Evolutionary conservation across 2,888 invertebrate genomes (phyloP).

Genomic region (Aproaerema taeniolella): DNA sequence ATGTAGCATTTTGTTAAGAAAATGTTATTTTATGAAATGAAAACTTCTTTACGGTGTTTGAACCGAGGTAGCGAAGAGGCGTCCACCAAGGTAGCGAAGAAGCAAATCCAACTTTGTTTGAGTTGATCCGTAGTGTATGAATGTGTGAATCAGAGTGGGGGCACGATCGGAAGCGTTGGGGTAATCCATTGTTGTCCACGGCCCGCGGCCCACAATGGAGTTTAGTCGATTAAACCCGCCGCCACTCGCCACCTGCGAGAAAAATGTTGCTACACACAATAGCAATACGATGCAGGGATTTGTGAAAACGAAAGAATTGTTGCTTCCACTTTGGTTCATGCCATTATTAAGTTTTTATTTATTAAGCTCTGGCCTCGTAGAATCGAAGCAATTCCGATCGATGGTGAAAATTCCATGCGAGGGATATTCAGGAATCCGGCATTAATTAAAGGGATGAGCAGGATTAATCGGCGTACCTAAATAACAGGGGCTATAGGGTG

Average conservation of each 20-base stretch:
- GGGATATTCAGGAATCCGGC: slow-evolving; percentile 8
- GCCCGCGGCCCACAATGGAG: slow-evolving; percentile 35
- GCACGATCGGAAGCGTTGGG: slow-evolving; percentile 2
- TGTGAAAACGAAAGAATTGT: slow-evolving; percentile 35
- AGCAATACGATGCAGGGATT: slow-evolving; percentile 37
- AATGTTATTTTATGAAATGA: not conserved
- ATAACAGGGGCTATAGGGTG: slow-evolving; percentile 4
- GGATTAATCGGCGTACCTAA: slow-evolving; percentile 7
- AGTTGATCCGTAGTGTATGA: slow-evolving; percentile 35
- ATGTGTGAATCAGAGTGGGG: slow-evolving; percentile 30
- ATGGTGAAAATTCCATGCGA: slow-evolving; percentile 10
- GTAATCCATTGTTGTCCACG: slow-evolving; percentile 11
- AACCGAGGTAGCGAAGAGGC: not conserved
- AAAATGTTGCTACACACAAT: slow-evolving; percentile 42
- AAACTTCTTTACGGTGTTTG: not conserved
- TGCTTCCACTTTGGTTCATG: slow-evolving; percentile 32
- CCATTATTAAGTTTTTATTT: slow-evolving; percentile 34
- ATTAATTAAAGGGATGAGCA: slow-evolving; percentile 15
- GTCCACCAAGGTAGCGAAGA: not conserved
- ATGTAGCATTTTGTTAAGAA: not conserved
- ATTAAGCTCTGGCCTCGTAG: slow-evolving; percentile 20
- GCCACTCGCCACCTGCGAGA: slow-evolving; percentile 42
- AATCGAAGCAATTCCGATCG: slow-evolving; percentile 20
- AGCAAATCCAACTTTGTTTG: slow-evolving; percentile 24
- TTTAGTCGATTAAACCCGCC: slow-evolving; percentile 52